phyloP scores from a whole-genome alignment of 2,113 vertebrate genomes.

The Pimephales promelas region DNA sequence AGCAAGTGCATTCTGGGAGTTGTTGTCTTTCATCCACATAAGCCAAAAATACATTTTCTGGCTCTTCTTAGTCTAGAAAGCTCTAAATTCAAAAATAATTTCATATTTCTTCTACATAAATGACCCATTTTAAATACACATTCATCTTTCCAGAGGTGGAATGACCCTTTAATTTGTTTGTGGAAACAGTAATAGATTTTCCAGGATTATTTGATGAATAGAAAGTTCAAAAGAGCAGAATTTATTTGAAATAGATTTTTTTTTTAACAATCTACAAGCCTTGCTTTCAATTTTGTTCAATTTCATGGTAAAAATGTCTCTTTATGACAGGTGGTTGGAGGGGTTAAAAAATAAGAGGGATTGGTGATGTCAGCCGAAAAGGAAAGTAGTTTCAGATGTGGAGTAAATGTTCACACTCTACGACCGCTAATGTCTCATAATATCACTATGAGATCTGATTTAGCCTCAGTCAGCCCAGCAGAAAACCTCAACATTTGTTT shows the following conservation, averaged over 20 bases:
- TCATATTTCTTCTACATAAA: too few species aligned
- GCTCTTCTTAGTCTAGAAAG: too few species aligned
- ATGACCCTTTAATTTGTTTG: too few species aligned
- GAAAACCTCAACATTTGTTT: constrained; percentile 38
- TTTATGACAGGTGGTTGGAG: background rate
- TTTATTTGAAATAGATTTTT: too few species aligned
- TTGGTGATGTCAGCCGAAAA: background rate
- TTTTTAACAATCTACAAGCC: too few species aligned
- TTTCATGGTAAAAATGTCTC: background rate
- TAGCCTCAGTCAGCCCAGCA: background rate
- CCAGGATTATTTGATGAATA: background rate
- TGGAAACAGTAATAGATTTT: background rate
- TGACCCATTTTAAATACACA: too few species aligned
- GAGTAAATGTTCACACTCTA: background rate
- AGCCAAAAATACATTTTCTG: too few species aligned
- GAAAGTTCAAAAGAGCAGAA: background rate
- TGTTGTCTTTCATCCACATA: too few species aligned
- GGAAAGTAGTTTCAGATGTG: background rate
- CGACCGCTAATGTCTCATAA: background rate
- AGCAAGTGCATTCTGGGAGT: too few species aligned
- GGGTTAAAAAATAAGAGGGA: background rate
- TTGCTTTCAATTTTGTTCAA: too few species aligned
- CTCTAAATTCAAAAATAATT: too few species aligned
- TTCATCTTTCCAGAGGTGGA: too few species aligned
- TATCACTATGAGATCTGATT: constrained; percentile 1